phyloP scores from a whole-genome alignment of 2,888 invertebrate genomes.

The Lepidocyrtinus sp. region DNA sequence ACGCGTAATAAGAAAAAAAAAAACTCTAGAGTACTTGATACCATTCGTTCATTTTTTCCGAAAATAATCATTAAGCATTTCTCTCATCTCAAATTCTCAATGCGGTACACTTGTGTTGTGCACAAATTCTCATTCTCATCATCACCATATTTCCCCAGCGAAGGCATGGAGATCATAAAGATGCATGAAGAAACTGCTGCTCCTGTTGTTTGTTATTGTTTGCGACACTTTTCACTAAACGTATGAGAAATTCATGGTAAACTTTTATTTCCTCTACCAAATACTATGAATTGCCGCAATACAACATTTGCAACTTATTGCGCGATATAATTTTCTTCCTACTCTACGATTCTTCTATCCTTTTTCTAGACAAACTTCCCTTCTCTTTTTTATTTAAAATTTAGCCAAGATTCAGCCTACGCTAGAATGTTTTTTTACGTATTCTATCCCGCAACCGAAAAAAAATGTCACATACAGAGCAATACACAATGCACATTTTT shows the following conservation, averaged over 20 bases:
- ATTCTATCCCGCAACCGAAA: too few species aligned
- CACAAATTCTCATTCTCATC: conserved; percentile 14
- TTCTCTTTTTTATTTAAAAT: neutral
- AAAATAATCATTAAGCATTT: neutral
- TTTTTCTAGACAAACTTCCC: neutral
- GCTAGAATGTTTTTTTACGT: too few species aligned
- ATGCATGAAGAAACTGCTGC: neutral
- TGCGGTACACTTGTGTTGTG: neutral
- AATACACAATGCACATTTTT: too few species aligned
- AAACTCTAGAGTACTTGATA: neutral
- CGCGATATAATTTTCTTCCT: conserved; percentile 28
- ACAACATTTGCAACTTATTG: conserved; percentile 61
- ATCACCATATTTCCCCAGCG: conserved; percentile 18
- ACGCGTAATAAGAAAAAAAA: neutral
- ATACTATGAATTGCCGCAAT: conserved; percentile 58
- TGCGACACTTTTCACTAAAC: conserved; percentile 43
- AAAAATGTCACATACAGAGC: too few species aligned
- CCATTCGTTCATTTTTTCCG: neutral
- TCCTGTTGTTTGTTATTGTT: neutral
- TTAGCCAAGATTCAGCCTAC: neutral
- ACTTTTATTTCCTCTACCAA: conserved; percentile 54
- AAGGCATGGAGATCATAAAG: conserved; percentile 7
- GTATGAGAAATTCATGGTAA: conserved; percentile 59
- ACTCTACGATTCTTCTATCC: too few species aligned
- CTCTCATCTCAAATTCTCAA: neutral